Evolutionary conservation across 1,140 invertebrate genomes (phyloP), one percentile per base, ranked within the genome.

Genomic region (Leptinotarsa lineolata): DNA sequence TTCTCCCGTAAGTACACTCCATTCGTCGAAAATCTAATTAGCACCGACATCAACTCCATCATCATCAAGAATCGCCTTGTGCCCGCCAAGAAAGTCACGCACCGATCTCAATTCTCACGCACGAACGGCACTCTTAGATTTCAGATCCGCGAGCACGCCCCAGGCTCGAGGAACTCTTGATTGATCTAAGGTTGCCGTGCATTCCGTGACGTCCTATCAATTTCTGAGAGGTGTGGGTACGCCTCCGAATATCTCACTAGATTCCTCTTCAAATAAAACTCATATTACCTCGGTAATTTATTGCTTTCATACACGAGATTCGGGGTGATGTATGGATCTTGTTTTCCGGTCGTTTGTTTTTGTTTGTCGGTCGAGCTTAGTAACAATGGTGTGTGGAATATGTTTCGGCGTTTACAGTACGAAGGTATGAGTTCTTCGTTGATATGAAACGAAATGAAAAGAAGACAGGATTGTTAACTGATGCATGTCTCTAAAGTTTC

Each of bases 101-200:
- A 54, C 48, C 16, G n/a, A 54, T 54, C 15, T 54, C 48, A 54
- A 54, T 54, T 54, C 48, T 54, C 48, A 54, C 48, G 48, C 48
- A 54, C 48, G 48, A 12, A 54, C 15, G n/a, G n/a, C 48, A 0
- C n/a, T 54, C 48, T 54, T 54, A 54, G 48, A 54, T 54, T 54
- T 54, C n/a, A 54, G 48, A 54, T 54, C 48, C 48, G n/a, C 48
- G n/a, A 54, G 48, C 48, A 54, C 48, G 48, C 48, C 48, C n/a
- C 48, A 54, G 48, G 48, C 48, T 54, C 48, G 15, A 16, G 30
- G 30, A 39, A 39, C 48, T 54, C 39, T 21, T 46, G 70, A 64
- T 72, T 64, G 60, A 72, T 72, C 61, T 72, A 65, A 64, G 44
- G n/a, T 30, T 72, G 39, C 61, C 70, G 70, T 72, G 70, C 30